Percentiles rank a stretch among this genome's conserved stretches.
Evolutionary conservation across 2,797 vertebrate genomes (phyloP).

Genomic region (Sternotherus odoratus): DNA sequence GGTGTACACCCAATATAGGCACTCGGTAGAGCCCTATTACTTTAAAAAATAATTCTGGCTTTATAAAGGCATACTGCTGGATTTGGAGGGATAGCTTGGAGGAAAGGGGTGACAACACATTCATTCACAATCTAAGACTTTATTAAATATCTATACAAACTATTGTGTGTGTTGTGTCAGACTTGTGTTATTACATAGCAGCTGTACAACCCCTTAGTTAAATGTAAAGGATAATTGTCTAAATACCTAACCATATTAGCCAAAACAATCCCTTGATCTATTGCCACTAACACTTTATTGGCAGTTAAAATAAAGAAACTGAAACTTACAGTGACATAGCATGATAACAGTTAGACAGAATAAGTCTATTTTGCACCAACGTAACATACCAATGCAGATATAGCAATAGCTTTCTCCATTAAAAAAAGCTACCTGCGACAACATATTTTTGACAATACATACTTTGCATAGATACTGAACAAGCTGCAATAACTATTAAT

Average conservation of each 20-base stretch:
- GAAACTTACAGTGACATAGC: neutral
- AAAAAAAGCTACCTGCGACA: neutral
- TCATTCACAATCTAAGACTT: neutral
- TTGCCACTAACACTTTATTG: neutral
- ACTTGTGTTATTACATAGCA: neutral
- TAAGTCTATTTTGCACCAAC: neutral
- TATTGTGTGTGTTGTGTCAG: conserved; percentile 17
- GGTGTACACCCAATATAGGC: neutral
- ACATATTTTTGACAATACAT: neutral
- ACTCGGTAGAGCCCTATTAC: neutral
- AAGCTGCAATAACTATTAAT: conserved; percentile 7
- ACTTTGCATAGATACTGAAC: conserved; percentile 2
- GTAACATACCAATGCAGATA: neutral
- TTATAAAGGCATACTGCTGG: neutral
- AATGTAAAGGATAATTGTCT: neutral
- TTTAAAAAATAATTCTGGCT: neutral
- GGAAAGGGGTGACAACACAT: neutral
- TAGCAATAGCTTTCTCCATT: neutral
- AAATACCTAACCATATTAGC: neutral
- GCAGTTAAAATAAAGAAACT: neutral
- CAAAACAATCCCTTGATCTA: neutral
- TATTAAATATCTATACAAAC: neutral
- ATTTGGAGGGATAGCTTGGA: neutral
- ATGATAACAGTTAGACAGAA: neutral
- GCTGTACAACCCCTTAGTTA: neutral